Conservation (phyloP, 2,113 vertebrate species). For the cattle (Bos taurus) region ARS-UCD2.0 NC_037334.1:110428501-110429000, state of each 20-base stretch:
- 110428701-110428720: not conserved
- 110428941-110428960: not conserved
- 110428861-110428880: not conserved
- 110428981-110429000: not conserved
- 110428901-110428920: not conserved
- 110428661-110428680: not conserved
- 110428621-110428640: not conserved
- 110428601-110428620: not conserved
- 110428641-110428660: not conserved
- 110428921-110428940: not conserved
- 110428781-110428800: not conserved
- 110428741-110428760: not conserved
- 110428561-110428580: no score
- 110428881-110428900: not conserved
- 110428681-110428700: not conserved
- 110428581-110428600: no score
- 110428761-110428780: not conserved
- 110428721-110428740: not conserved
- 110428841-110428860: constrained; percentile 21
- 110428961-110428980: not conserved
- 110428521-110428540: no score
- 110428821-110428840: not conserved
- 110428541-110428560: no score
- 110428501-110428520: no score
- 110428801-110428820: not conserved